Base-by-base conservation (phyloP, 2,888 invertebrate genomes). In the Drosophila lutescens region DNA sequence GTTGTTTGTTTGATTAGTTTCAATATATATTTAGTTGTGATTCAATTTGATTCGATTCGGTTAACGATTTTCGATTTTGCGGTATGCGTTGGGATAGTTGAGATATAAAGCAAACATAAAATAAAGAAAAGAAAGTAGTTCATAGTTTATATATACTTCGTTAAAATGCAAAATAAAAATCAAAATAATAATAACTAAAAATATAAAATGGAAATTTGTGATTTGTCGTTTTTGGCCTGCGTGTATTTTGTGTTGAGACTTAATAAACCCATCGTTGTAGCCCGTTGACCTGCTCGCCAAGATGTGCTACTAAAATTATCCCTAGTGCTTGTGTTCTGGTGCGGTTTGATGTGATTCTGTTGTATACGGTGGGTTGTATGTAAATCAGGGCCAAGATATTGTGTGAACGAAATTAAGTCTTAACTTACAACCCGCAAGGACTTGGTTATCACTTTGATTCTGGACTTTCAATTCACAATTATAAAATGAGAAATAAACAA, bases 71-170 rank as follows among this genome's bases (percentile, higher is more conserved):
- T 61, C 55, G 34, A 56, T 72, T 62, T 62, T 58, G 81, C 85
- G 71, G 84, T 78, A 82, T 81, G 83, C 86, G 85, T 80, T 86
- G 81, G 84, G 80, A 84, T 69, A 69, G 60, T 69, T 69, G 81
- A 86, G 74, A 79, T 79, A 80, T 79, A 84, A 86, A 86, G 87
- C 87, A 71, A 84, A 84, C 87, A 84, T 84, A 84, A 84, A 86
- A 84, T 85, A 84, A 84, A 84, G 80, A 86, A 84, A 84, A 84
- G 85, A 84, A 86, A 74, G 68, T 61, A 74, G 79, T 82, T 86
- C 79, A 79, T 76, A 84, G 81, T 81, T 83, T 68, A 80, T 79
- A 83, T 74, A 77, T 71, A 74, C 65, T 69, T 54, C 46, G 62
- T 54, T 53, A 34, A 69, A 65, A 61, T 71, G 44, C 55, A 58